A percentile compares a stretch with the other conserved stretches of the same genome.
phyloP scores from a whole-genome alignment of 1,140 invertebrate genomes.

The Varroa destructor region DNA sequence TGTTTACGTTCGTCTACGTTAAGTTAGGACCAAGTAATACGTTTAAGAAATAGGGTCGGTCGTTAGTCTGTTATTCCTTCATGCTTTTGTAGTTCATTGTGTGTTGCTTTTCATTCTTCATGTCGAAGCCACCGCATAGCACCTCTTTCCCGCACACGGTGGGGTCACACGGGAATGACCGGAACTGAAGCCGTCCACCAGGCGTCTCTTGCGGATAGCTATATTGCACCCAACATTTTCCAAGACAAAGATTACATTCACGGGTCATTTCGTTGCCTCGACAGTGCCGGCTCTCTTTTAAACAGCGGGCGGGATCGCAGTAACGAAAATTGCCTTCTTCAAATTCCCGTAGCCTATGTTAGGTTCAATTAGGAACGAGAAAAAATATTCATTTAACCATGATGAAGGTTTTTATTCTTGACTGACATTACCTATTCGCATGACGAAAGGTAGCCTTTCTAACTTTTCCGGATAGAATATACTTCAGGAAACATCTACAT shows the following conservation, averaged over 20 bases:
- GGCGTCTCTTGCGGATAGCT: slow-evolving; percentile 4
- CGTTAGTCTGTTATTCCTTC: too few species aligned
- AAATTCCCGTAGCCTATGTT: background rate
- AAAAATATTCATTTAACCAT: too few species aligned
- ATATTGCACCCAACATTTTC: slow-evolving; percentile 8
- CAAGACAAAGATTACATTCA: slow-evolving; percentile 9
- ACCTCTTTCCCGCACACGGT: slow-evolving; percentile 10
- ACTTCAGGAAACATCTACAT: too few species aligned
- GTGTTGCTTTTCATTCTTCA: background rate
- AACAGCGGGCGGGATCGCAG: slow-evolving; percentile 24
- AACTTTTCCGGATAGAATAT: too few species aligned
- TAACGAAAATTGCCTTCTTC: slow-evolving; percentile 11
- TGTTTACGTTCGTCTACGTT: too few species aligned
- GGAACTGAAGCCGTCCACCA: background rate
- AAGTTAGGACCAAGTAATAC: too few species aligned
- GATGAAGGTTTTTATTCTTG: too few species aligned
- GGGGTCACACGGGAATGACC: slow-evolving; percentile 9
- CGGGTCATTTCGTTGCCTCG: slow-evolving; percentile 8
- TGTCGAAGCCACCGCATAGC: slow-evolving; percentile 14
- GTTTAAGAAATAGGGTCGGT: too few species aligned
- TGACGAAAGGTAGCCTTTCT: too few species aligned
- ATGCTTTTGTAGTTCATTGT: too few species aligned
- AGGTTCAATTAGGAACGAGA: background rate
- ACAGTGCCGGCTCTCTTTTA: slow-evolving; percentile 8
- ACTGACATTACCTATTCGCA: too few species aligned